Evolutionary conservation across 2,888 invertebrate genomes (phyloP).

Genomic region (Tipula lateralis): DNA sequence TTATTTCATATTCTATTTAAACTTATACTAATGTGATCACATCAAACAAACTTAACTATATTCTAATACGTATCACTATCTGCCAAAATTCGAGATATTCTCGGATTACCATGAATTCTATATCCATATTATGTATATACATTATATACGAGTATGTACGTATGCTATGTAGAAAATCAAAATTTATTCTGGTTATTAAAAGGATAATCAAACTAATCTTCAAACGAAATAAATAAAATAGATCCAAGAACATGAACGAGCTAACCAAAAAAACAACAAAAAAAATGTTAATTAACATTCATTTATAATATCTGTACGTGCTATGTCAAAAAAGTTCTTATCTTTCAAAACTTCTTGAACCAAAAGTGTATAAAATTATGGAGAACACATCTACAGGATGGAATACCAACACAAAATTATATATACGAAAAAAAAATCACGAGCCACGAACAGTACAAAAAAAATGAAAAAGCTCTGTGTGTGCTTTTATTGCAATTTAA

Average conservation of each 20-base stretch:
- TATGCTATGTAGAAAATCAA: background rate
- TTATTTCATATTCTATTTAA: background rate
- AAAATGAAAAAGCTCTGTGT: background rate
- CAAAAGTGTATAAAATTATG: background rate
- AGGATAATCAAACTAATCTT: background rate
- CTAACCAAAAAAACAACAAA: background rate
- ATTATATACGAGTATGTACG: background rate
- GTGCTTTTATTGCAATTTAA: background rate
- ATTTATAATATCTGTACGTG: background rate
- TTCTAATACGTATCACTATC: background rate
- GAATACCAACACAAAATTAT: background rate
- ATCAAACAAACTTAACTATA: background rate
- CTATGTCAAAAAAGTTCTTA: background rate
- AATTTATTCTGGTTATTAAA: background rate
- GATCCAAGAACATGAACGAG: background rate
- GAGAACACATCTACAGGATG: background rate
- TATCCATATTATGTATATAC: background rate
- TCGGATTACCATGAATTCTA: background rate
- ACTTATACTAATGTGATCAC: background rate
- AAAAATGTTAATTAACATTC: background rate
- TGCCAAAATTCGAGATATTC: background rate
- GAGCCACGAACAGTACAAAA: background rate
- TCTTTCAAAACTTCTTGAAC: slow-evolving; percentile 1
- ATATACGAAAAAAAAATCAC: background rate
- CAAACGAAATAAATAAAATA: background rate